Evolutionary conservation across 2,888 invertebrate species (phyloP), one percentile per base, ranked within the genome.

Genomic region (Auanema freiburgensis): DNA sequence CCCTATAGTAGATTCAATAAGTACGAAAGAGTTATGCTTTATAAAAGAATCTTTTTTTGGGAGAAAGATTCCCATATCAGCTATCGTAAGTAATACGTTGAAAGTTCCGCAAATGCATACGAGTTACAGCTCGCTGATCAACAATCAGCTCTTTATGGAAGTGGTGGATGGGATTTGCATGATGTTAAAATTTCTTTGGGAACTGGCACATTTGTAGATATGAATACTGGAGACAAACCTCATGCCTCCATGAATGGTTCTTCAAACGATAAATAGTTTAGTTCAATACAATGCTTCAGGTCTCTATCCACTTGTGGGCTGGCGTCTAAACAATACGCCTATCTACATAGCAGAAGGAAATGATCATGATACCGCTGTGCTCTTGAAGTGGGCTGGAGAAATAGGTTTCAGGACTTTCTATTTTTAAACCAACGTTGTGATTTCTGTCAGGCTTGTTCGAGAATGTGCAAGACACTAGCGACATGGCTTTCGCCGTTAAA

Each of bases 271-370:
- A 41, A 55, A 18, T 55, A 6, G 21, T 57, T 24, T 21, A 16
- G n/a, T n/a, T 23, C 23, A 11, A n/a, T 5, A n/a, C 43, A 11
- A 12, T 16, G 12, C 60, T 65, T 63, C 76, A 88, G 89, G 93
- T 0, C 87, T 94, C 43, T 94, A 94, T 85, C 96, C 97, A 0
- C 85, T 96, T 24, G 90, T 96, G 42, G 95, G 90, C 0, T 97
- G 96, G 95, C 87, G 87, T 71, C 86, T 89, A 42, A 85, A 87
- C 4, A 84, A 71, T 49, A 59, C 67, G 25, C 59, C 67, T 12
- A 69, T 69, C 8, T 93, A 89, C 84, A 87, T 91, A 43, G 90
- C 91, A 0, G 96, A 97, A 85, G 93, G 92, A 0, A 88, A 90
- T 0, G 90, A 92, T 10, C 90, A 91, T 73, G 94, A 96, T 83